phyloP scores from a whole-genome alignment of 2,888 invertebrate species.

The Lithosia quadra region DNA sequence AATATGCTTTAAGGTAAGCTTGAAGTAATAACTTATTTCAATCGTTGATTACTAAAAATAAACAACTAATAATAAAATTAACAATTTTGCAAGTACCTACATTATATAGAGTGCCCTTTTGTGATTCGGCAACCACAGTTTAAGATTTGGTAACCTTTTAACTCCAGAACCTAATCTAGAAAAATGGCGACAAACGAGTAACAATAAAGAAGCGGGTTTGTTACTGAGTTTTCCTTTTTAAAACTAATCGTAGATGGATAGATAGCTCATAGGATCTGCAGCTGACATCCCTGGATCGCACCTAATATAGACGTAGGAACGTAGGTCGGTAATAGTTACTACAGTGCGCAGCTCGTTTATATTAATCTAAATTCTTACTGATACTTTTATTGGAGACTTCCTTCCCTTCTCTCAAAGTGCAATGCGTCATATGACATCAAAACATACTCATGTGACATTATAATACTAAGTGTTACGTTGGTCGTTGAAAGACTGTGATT shows the following conservation, averaged over 20 bases:
- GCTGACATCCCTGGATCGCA: constrained; percentile 27
- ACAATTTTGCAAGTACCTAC: too few relatives aligned
- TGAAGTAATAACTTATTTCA: too few relatives aligned
- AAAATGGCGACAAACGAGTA: background rate
- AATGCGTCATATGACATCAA: constrained; percentile 40
- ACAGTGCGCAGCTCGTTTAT: constrained; percentile 30
- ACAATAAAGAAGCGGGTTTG: too few relatives aligned
- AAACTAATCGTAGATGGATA: background rate
- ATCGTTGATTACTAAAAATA: too few relatives aligned
- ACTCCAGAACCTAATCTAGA: too few relatives aligned
- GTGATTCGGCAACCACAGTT: too few relatives aligned
- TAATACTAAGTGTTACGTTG: constrained; percentile 14
- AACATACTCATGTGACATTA: constrained; percentile 31
- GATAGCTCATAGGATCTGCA: background rate
- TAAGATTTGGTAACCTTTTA: too few relatives aligned
- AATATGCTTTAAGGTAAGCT: too few relatives aligned
- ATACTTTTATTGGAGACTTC: constrained; percentile 49
- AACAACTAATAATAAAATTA: too few relatives aligned
- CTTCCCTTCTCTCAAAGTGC: constrained; percentile 33
- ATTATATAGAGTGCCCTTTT: too few relatives aligned
- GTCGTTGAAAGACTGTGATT: background rate
- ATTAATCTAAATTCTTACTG: constrained; percentile 45
- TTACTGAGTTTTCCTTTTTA: background rate
- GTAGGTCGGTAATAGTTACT: constrained; percentile 21
- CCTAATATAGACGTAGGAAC: constrained; percentile 18